Evolutionary conservation across 1,140 invertebrate species (phyloP).

Genomic region (Drosophila tristis): DNA sequence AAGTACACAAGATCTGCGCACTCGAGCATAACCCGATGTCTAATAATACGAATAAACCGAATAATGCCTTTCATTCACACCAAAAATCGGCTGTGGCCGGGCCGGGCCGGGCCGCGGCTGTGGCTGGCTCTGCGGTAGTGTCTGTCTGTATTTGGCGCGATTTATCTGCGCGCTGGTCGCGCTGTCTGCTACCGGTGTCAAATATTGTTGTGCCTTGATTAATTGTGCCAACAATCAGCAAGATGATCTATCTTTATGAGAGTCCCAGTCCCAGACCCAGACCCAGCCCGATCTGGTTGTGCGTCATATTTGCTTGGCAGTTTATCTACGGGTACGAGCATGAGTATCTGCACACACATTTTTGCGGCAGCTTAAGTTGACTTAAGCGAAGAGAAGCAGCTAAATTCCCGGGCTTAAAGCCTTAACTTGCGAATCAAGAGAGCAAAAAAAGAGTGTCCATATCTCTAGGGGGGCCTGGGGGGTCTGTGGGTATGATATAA

Average conservation of each 20-base stretch:
- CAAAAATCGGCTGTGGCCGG: background rate
- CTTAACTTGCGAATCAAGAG: background rate
- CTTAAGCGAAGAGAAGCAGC: slow-evolving; percentile 2
- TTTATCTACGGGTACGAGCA: background rate
- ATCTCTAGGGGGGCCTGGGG: slow-evolving; percentile 15
- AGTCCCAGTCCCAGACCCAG: background rate
- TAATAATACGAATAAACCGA: slow-evolving; percentile 10
- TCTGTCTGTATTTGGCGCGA: background rate
- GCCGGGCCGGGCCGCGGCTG: background rate
- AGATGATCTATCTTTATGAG: slow-evolving; percentile 19
- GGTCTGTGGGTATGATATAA: slow-evolving; percentile 33
- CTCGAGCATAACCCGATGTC: slow-evolving; percentile 27
- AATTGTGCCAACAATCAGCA: slow-evolving; percentile 50
- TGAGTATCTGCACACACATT: slow-evolving; percentile 19
- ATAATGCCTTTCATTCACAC: slow-evolving; percentile 52
- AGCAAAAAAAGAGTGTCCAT: slow-evolving; percentile 17
- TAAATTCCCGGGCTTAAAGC: slow-evolving; percentile 28
- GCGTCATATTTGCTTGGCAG: slow-evolving; percentile 39
- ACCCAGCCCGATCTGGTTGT: slow-evolving; percentile 8
- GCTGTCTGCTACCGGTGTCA: slow-evolving; percentile 54
- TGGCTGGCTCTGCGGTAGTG: background rate
- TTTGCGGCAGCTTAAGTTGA: slow-evolving; percentile 13
- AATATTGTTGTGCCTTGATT: slow-evolving; percentile 44
- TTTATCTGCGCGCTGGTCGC: slow-evolving; percentile 25
- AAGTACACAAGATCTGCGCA: slow-evolving; percentile 48